Percentiles rank a stretch among this genome's conserved stretches.
Evolutionary conservation across 2,113 vertebrate species (phyloP).

Genomic region (Tyrannus savana): DNA sequence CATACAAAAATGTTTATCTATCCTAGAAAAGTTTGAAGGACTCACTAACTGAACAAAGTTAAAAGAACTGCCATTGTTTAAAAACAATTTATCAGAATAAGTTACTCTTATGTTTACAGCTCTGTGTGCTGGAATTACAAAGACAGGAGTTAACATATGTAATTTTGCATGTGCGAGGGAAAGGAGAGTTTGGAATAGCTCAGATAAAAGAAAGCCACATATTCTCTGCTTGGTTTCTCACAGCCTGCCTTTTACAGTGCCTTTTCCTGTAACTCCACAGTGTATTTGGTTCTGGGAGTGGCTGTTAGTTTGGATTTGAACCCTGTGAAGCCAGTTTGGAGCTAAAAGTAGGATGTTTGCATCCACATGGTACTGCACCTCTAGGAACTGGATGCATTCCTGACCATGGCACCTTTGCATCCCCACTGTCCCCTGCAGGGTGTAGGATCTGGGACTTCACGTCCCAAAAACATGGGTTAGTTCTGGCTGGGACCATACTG

Average conservation of each 20-base stretch:
- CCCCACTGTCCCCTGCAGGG: background rate
- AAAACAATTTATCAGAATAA: background rate
- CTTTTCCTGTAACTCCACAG: background rate
- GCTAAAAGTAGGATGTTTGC: background rate
- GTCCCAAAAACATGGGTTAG: fast-evolving
- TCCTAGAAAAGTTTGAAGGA: background rate
- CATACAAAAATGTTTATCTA: background rate
- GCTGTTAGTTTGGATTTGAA: background rate
- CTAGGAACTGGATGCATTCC: background rate
- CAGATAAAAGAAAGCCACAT: background rate
- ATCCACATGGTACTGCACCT: background rate
- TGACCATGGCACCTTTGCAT: background rate
- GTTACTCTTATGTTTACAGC: background rate
- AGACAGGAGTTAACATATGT: background rate
- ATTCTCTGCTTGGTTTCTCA: background rate
- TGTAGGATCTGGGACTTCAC: background rate
- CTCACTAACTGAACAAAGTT: background rate
- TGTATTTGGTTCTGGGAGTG: background rate
- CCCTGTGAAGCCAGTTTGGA: background rate
- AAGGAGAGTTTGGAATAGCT: background rate
- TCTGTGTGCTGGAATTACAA: background rate
- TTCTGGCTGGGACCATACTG: background rate
- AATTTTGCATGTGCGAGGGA: background rate
- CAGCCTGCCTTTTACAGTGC: background rate
- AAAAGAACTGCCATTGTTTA: background rate